Evolutionary conservation across 2,797 vertebrate genomes (phyloP).

Genomic region (Psittacula echo): DNA sequence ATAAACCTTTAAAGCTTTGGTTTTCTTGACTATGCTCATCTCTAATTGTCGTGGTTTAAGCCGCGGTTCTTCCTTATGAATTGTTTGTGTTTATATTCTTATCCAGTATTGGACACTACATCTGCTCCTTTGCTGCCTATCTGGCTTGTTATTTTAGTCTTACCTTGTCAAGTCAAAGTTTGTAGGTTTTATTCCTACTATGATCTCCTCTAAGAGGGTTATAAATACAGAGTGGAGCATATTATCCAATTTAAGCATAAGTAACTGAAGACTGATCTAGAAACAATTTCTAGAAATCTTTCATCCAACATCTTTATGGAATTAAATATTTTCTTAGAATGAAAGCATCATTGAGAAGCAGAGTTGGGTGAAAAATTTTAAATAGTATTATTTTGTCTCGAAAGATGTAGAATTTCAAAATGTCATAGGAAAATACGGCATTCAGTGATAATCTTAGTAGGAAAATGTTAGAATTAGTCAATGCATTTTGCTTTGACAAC

Average conservation of each 20-base stretch:
- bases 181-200: neutral
- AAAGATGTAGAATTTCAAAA: neutral
- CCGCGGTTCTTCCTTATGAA: neutral
- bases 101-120: neutral
- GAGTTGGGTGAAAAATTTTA: neutral
- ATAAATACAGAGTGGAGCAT: neutral
- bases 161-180: neutral
- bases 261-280: neutral
- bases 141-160: neutral
- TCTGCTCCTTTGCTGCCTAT: neutral
- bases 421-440: neutral
- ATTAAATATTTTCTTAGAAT: neutral
- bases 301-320: neutral
- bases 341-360: neutral
- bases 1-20: neutral
- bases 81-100: neutral
- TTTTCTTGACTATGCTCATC: neutral
- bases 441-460: neutral
- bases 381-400: neutral
- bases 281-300: neutral
- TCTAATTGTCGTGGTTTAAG: neutral
- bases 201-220: neutral
- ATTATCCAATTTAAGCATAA: slow-evolving; percentile 31
- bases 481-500: neutral
- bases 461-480: neutral